Evolutionary conservation across 2,888 invertebrate species (phyloP), one percentile per base, ranked within the genome.

Genomic region (Tinea pellionella): DNA sequence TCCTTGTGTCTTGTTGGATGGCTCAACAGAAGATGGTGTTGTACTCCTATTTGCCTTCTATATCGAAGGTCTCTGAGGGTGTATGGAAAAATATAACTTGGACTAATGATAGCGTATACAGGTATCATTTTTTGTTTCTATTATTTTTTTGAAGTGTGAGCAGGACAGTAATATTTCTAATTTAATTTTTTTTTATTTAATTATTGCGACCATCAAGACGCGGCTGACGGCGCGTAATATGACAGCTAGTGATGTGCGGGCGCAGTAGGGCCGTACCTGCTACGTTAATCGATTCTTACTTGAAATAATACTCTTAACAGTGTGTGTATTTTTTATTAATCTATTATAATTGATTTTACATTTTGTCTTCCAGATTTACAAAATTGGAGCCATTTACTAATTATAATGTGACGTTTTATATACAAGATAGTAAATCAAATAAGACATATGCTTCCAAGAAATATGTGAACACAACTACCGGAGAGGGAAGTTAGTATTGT

Each of bases 341-440:
- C n/a, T n/a, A n/a, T n/a, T n/a, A 24, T 24, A 24, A 24, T 3
- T 24, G 24, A 24, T n/a, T n/a, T n/a, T n/a, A n/a, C n/a, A 24
- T 3, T 24, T 24, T 6, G 24, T 24, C 59, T 29, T 89, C 81
- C 71, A 89, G 88, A 51, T 94, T 95, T 68, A 88, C 80, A 0
- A 75, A 89, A 60, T 79, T 96, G 56, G 83, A 89, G 63, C 91
- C 95, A 0, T 93, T 83, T 68, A 94, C 94, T 0, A 82, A 87
- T n/a, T 96, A 96, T 71, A 94, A 94, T 65, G 88, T 95, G 62
- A 95, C 94, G 0, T 92, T 95, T 59, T 94, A 92, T 74, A 92
- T 94, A 0, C 83, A 89, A 60, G 73, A 88, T 61, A 83, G 88
- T 63, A 89, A 89, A 64, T 89, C 88, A 0, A 89, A 88, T 42